Percentiles rank a stretch among this genome's conserved stretches.
phyloP scores from a whole-genome alignment of 30 jellyfish, hydroid and myxozoan genomes.

The Rhopilema esculentum region DNA sequence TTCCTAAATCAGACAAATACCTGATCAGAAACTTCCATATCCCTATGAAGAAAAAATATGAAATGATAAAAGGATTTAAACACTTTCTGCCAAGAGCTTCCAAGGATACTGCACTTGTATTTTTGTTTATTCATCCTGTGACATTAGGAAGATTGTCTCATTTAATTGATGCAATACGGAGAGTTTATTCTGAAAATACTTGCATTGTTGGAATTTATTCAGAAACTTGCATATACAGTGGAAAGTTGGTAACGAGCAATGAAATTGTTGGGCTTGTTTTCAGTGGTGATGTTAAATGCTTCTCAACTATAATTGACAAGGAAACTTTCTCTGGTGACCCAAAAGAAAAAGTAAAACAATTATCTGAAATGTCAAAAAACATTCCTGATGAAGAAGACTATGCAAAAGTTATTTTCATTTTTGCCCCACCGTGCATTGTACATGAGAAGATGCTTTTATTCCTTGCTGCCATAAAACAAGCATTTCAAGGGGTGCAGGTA shows the following conservation, averaged over 20 bases:
- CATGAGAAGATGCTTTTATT: conserved; percentile 1
- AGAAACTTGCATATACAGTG: background rate
- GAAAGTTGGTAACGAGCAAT: conserved; percentile 15
- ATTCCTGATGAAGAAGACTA: background rate
- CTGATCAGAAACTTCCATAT: conserved; percentile 22
- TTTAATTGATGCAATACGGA: conserved; percentile 26
- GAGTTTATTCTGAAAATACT: conserved; percentile 9
- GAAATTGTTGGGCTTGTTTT: conserved; percentile 45
- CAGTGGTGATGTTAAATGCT: conserved; percentile 39
- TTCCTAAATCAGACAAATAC: conserved; percentile 22
- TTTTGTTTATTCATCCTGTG: conserved; percentile 46
- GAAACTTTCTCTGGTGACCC: background rate
- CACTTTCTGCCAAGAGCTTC: conserved; percentile 12
- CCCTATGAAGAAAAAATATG: conserved; percentile 46
- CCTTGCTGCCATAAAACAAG: conserved; percentile 1
- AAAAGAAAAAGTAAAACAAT: background rate
- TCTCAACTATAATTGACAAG: conserved; percentile 20
- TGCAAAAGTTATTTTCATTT: background rate
- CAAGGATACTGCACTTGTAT: conserved; percentile 1
- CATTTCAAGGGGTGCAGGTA: background rate
- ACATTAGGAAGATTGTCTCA: conserved; percentile 44
- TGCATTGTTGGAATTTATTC: conserved; percentile 51
- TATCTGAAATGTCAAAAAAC: background rate
- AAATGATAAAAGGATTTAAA: conserved; percentile 41
- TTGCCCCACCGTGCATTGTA: conserved; percentile 12